These are phyloP conservation scores for Sebastes jordani DNA, from an alignment of 2,797 vertebrate species.

Conservation along the genomic window DNA sequence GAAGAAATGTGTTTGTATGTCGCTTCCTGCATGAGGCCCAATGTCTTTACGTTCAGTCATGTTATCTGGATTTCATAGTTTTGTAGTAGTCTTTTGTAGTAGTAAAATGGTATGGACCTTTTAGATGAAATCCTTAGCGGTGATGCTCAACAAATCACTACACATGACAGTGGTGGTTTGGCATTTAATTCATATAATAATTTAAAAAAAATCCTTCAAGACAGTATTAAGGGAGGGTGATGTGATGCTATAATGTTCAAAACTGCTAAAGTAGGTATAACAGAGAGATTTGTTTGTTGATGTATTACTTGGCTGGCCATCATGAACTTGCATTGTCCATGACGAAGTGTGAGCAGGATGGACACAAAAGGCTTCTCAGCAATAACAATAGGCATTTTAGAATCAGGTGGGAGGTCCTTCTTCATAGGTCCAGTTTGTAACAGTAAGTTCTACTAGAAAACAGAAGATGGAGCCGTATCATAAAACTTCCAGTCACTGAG, in stretches of 20 bases:
- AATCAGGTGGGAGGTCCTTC: too few relatives aligned
- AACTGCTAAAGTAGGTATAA: not conserved
- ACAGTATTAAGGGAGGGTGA: too few relatives aligned
- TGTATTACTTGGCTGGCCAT: not conserved
- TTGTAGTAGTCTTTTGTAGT: not conserved
- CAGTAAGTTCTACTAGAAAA: not conserved
- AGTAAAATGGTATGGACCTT: not conserved
- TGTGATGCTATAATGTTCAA: not conserved
- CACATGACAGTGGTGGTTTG: not conserved
- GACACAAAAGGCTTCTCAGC: not conserved
- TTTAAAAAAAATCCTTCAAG: not conserved
- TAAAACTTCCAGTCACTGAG: not conserved
- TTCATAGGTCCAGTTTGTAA: not conserved
- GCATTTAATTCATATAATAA: not conserved
- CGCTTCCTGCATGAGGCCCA: not conserved
- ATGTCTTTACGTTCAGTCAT: not conserved
- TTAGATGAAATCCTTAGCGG: not conserved
- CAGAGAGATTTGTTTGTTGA: not conserved
- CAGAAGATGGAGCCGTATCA: not conserved
- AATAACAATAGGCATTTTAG: not conserved
- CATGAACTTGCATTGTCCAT: not conserved
- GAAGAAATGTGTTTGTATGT: not conserved
- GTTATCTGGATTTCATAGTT: not conserved
- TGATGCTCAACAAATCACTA: not conserved
- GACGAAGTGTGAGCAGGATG: not conserved